Conservation (phyloP, 2,888 invertebrate genomes). For the Phlogophora meticulosa region DNA sequence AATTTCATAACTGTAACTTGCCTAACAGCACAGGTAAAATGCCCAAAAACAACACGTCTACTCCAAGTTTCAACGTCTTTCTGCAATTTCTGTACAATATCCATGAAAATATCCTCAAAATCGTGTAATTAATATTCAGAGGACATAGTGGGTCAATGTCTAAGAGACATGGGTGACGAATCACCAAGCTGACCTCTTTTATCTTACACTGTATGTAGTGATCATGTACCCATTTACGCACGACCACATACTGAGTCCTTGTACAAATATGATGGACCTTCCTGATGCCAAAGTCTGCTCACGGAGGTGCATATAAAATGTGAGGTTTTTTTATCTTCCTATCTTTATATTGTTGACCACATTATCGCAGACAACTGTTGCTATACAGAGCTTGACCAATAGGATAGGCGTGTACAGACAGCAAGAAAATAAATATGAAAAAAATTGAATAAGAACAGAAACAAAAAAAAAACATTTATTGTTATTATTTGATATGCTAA, state of each 20-base stretch:
- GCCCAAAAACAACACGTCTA: neutral
- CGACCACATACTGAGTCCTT: conserved; percentile 50
- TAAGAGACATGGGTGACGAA: conserved; percentile 69
- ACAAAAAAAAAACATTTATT: too few relatives aligned
- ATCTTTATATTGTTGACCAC: neutral
- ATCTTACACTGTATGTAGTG: conserved; percentile 39
- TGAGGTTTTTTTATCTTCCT: neutral
- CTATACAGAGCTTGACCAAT: too few relatives aligned
- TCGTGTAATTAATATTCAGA: conserved; percentile 76
- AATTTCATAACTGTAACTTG: conserved; percentile 33
- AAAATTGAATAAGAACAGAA: too few relatives aligned
- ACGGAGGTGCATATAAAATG: conserved; percentile 23
- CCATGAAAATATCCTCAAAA: conserved; percentile 38
- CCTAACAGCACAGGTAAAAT: neutral
- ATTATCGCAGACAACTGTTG: neutral
- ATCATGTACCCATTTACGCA: conserved; percentile 52
- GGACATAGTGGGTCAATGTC: conserved; percentile 80
- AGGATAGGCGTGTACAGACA: neutral
- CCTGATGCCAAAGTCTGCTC: conserved; percentile 33
- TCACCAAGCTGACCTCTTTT: conserved; percentile 61
- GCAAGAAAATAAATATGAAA: too few relatives aligned
- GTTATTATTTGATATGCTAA: too few relatives aligned
- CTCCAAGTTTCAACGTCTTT: neutral
- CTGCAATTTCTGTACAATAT: neutral
- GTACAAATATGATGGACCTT: conserved; percentile 41